These are phyloP conservation scores for Drosophila nebulosa DNA, from an alignment of 1,140 invertebrate species.

Conservation along the genomic window DNA sequence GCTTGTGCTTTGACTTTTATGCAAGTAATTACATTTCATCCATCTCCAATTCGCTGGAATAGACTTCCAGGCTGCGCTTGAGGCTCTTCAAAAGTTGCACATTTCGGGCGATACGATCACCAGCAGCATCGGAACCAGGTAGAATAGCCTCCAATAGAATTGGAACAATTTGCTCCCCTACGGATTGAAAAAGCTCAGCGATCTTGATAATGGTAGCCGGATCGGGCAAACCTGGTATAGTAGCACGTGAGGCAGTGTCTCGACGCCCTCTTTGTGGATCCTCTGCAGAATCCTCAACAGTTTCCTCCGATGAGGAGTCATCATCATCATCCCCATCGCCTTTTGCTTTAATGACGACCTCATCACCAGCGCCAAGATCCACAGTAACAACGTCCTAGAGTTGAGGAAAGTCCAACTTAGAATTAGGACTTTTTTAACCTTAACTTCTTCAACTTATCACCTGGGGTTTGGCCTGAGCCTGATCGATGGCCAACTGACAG, in stretches of 20 bases:
- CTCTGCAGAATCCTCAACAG: conserved; percentile 68
- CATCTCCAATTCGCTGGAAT: conserved; percentile 26
- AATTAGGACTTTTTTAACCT: too few species aligned
- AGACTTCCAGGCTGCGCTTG: conserved; percentile 25
- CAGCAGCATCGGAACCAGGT: conserved; percentile 30
- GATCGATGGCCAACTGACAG: conserved; percentile 24
- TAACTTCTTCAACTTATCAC: conserved; percentile 22
- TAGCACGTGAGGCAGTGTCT: conserved; percentile 41
- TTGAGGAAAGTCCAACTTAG: background rate
- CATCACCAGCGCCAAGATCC: conserved; percentile 10
- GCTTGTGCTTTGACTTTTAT: background rate
- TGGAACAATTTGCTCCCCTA: conserved; percentile 69
- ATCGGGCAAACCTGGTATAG: conserved; percentile 74
- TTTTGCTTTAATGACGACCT: conserved; percentile 21
- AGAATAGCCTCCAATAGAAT: conserved; percentile 67
- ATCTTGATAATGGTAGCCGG: conserved; percentile 72
- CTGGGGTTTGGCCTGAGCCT: conserved; percentile 54
- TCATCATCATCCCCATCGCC: conserved; percentile 26
- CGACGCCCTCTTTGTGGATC: conserved; percentile 40
- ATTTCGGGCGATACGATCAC: conserved; percentile 42
- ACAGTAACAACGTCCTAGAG: conserved; percentile 27
- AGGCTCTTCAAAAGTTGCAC: conserved; percentile 39
- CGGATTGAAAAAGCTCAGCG: conserved; percentile 64
- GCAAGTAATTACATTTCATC: background rate
- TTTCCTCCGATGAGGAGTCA: conserved; percentile 74